Evolutionary conservation across 2,888 invertebrate genomes (phyloP).

Genomic region (Perizoma affinitatum): DNA sequence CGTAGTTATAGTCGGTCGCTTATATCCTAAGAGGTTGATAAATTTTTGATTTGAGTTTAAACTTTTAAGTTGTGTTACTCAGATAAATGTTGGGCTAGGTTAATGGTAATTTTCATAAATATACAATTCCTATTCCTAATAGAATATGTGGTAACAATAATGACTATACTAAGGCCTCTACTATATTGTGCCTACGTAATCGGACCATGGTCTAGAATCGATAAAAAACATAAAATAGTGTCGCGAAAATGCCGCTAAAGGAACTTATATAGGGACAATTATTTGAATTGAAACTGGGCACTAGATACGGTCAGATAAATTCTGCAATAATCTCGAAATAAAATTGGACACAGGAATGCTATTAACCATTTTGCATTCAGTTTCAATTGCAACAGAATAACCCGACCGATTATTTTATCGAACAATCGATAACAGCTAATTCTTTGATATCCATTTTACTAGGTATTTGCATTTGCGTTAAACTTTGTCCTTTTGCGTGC

Average conservation of each 20-base stretch:
- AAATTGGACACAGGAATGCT: background rate
- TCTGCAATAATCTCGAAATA: background rate
- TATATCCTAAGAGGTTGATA: slow-evolving; percentile 8
- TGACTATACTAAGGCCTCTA: no score
- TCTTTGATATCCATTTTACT: background rate
- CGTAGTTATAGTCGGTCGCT: background rate
- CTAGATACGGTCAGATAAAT: background rate
- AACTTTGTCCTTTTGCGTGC: slow-evolving; percentile 21
- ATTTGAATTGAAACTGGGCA: background rate
- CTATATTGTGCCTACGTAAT: no score
- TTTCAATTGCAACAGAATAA: background rate
- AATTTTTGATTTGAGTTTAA: slow-evolving; percentile 3
- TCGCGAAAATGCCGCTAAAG: no score
- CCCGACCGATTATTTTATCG: background rate
- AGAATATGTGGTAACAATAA: no score
- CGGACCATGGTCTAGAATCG: no score
- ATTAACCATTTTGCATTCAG: background rate
- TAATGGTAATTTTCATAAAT: slow-evolving; percentile 11
- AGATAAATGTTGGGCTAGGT: slow-evolving; percentile 15
- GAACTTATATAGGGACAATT: background rate
- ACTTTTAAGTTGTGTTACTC: slow-evolving; percentile 1
- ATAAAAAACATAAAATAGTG: no score
- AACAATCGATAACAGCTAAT: background rate
- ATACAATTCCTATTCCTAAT: no score
- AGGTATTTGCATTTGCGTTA: slow-evolving; percentile 24